These are phyloP conservation scores for Merluccius polli DNA, from an alignment of 2,797 vertebrate genomes.

Conservation along the genomic window DNA sequence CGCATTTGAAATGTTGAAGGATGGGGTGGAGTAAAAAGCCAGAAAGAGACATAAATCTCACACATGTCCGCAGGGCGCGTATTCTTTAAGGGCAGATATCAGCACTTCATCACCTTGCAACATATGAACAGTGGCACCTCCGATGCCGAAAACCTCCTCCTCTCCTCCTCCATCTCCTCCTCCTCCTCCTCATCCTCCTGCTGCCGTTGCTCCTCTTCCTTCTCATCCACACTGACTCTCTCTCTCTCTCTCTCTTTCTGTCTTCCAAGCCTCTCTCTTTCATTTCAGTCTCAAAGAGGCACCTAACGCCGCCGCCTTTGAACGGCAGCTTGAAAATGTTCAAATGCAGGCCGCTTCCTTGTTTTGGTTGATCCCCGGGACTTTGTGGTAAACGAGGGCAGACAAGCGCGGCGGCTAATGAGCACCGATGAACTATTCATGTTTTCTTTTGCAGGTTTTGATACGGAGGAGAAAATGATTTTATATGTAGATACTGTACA, in stretches of 20 bases:
- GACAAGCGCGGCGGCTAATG: conserved; percentile 24
- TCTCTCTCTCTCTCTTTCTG: background rate
- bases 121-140: conserved; percentile 61
- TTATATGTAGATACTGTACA: conserved; percentile 3
- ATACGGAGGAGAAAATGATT: conserved; percentile 14
- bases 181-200: conserved; percentile 34
- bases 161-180: background rate
- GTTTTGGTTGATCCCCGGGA: conserved; percentile 50
- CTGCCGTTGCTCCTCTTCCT: too few species aligned
- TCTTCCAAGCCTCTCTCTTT: background rate
- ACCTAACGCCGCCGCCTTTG: conserved; percentile 35
- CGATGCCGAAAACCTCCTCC: conserved; percentile 31
- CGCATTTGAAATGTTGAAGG: conserved; percentile 56
- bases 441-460: conserved; percentile 30
- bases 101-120: conserved; percentile 68
- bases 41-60: conserved; percentile 63
- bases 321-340: conserved; percentile 35
- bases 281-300: conserved; percentile 40
- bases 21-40: conserved; percentile 31
- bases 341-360: conserved; percentile 31
- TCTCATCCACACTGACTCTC: background rate
- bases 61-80: conserved; percentile 63
- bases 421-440: conserved; percentile 52
- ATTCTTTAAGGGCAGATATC: conserved; percentile 70
- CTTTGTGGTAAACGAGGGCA: conserved; percentile 49